phyloP scores from a whole-genome alignment of 2,888 invertebrate species.

The Volucella inflata region DNA sequence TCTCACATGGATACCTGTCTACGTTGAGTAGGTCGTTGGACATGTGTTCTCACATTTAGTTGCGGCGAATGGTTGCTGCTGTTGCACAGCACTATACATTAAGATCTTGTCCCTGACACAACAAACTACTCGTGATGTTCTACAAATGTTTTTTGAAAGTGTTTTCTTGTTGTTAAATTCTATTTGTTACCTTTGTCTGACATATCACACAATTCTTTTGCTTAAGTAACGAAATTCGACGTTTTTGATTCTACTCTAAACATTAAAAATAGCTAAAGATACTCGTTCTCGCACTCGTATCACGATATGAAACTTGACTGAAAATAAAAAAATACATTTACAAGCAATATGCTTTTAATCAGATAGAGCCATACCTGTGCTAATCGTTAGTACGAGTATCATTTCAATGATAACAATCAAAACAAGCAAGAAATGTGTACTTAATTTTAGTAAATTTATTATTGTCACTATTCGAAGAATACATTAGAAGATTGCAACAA shows the following conservation, averaged over 20 bases:
- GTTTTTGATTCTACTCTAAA: background rate
- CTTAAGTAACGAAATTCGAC: background rate
- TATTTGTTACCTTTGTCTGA: background rate
- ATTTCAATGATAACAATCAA: constrained; percentile 11
- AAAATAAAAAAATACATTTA: background rate
- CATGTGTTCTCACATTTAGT: constrained; percentile 63
- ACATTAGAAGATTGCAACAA: constrained; percentile 23
- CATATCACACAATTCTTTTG: background rate
- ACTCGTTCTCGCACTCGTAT: background rate
- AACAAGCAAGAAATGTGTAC: background rate
- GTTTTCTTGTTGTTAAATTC: constrained; percentile 64
- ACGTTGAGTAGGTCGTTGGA: constrained; percentile 60
- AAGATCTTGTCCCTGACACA: constrained; percentile 72
- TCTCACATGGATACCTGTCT: constrained; percentile 18
- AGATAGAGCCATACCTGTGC: background rate
- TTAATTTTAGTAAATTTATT: constrained; percentile 11
- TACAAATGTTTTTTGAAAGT: constrained; percentile 72
- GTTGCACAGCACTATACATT: constrained; percentile 61
- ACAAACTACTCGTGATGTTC: constrained; percentile 71
- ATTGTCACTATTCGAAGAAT: constrained; percentile 29
- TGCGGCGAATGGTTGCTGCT: constrained; percentile 30
- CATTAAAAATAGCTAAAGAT: background rate
- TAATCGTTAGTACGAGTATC: constrained; percentile 35
- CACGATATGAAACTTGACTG: too few relatives aligned
- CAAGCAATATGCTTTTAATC: background rate